phyloP scores from a whole-genome alignment of 2,113 vertebrate species.

The Nyctibius bracteatus region DNA sequence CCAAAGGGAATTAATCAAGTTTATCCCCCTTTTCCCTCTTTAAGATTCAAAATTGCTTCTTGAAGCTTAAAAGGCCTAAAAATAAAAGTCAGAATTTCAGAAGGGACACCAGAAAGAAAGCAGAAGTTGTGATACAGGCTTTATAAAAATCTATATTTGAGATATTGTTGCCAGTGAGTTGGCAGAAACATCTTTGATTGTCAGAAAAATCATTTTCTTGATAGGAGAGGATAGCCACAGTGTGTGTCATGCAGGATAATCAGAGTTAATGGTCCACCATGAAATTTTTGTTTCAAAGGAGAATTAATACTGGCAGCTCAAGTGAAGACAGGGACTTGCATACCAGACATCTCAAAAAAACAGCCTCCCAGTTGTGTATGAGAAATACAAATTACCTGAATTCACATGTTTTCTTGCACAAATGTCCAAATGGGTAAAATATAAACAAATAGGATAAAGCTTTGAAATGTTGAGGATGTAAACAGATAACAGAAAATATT shows the following conservation, averaged over 20 bases:
- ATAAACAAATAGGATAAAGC: background rate
- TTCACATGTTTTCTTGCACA: background rate
- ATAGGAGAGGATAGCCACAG: background rate
- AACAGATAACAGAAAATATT: background rate
- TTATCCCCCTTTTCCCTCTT: background rate
- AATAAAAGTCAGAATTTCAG: background rate
- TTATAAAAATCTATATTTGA: background rate
- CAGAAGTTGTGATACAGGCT: background rate
- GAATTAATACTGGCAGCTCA: slow-evolving; percentile 27
- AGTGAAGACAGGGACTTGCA: background rate
- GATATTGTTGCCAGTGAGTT: background rate
- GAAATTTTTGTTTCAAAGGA: background rate
- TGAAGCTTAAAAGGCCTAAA: background rate
- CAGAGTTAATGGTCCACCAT: background rate
- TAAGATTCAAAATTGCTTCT: background rate
- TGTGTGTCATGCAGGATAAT: slow-evolving; percentile 15
- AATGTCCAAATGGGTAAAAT: background rate
- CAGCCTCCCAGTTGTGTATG: background rate
- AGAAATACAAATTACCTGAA: background rate
- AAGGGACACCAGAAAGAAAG: background rate
- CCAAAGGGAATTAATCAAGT: background rate
- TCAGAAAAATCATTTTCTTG: slow-evolving; percentile 39
- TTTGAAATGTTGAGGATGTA: background rate
- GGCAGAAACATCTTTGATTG: background rate
- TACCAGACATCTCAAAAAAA: background rate